Base-by-base conservation (phyloP, 2,888 invertebrate genomes). In the Troides aeacus region DNA sequence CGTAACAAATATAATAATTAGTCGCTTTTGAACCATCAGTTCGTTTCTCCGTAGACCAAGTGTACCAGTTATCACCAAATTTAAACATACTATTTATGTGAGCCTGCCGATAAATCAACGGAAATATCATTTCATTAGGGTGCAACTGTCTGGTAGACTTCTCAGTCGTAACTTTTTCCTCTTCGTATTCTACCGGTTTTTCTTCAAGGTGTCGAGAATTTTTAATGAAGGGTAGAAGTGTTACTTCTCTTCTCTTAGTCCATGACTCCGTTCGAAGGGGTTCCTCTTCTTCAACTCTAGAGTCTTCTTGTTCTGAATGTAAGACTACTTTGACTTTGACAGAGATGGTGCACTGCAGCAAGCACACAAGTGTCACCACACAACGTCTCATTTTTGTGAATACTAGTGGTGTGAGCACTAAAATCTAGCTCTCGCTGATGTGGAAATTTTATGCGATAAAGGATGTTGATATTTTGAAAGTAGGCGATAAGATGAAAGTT, bases 21-120 rank as follows among this genome's bases (percentile, higher is more conserved):
- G 81, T 79, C 0, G 82, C 87, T 59, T 86, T 89, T 0, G 92
- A 87, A 2, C 91, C 91, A 68, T 92, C 92, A 0, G 81, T 77
- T 12, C 89, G 78, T 67, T 87, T 89, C 72, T 92, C 91, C 1
- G 83, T 84, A 2, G 90, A 86, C 92, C 92, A 92, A 24, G 92
- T 92, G 75, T 91, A 92, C 92, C 92, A 92, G 72, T 88, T 90
- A 71, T 88, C 90, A 2, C 89, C 90, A 72, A 90, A 90, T 76
- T 91, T 91, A 73, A 92, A 92, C 91, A 91, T 90, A 73, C 89
- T 90, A 74, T 89, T 91, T 50, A 92, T 84, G 72, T 92, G 90
- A 64, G 72, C 85, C 76, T 92, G 92, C 0, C 81, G 82, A 74
- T 90, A 91, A 72, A 92, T 90, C 68, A 92, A 76, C 0, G 92